Evolutionary conservation across 2,888 invertebrate genomes (phyloP).

Genomic region (Tenthredo amoena): DNA sequence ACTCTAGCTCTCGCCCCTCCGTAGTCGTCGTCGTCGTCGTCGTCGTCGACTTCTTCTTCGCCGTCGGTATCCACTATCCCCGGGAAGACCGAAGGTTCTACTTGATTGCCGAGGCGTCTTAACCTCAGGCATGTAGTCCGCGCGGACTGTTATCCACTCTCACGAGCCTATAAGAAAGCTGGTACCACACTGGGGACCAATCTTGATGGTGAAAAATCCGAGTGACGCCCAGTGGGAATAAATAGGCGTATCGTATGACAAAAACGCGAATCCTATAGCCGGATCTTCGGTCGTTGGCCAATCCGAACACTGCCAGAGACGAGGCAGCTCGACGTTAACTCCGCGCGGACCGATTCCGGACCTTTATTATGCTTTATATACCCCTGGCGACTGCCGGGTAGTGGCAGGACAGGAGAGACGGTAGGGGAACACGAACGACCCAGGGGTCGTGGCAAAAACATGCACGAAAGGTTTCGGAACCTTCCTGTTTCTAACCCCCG

Average conservation of each 20-base stretch:
- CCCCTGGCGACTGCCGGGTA: conserved; percentile 59
- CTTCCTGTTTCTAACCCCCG: conserved; percentile 48
- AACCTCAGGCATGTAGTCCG: conserved; percentile 72
- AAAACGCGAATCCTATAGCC: conserved; percentile 70
- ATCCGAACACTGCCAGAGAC: conserved; percentile 46
- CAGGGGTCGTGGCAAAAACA: conserved; percentile 58
- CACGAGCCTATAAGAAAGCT: conserved; percentile 66
- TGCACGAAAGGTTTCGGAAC: conserved; percentile 70
- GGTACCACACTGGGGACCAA: conserved; percentile 61
- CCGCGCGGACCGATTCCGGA: conserved; percentile 73
- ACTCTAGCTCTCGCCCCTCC: conserved; percentile 48
- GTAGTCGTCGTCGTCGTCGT: conserved; percentile 50
- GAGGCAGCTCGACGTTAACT: conserved; percentile 68
- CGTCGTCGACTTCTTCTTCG: conserved; percentile 53
- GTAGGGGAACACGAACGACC: conserved; percentile 58
- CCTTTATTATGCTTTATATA: conserved; percentile 67
- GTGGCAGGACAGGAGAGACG: conserved; percentile 59
- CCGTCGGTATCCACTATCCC: conserved; percentile 62
- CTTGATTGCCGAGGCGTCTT: conserved; percentile 78
- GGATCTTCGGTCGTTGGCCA: conserved; percentile 53
- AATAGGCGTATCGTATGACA: conserved; percentile 69
- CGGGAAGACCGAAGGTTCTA: conserved; percentile 75
- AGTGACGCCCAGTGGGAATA: conserved; percentile 70
- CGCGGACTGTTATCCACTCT: conserved; percentile 66
- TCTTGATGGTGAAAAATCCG: conserved; percentile 66